Conservation (phyloP, 2,113 vertebrate species). For the Sterna hirundo region DNA sequence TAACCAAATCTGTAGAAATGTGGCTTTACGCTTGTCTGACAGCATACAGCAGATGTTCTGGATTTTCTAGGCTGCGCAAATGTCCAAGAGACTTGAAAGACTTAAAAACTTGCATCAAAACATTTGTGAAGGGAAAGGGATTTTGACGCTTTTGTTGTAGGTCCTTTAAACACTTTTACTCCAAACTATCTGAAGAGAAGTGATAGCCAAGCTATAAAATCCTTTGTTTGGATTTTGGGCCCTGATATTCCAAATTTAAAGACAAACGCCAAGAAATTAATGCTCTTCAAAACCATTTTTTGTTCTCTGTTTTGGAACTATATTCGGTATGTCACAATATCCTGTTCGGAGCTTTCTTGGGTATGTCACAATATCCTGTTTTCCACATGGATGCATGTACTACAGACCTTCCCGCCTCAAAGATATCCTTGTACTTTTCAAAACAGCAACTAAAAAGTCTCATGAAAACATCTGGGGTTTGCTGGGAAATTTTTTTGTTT, state of each 20-base stretch:
- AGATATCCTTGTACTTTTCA: background rate
- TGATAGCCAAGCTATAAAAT: background rate
- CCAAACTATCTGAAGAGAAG: background rate
- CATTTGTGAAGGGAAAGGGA: background rate
- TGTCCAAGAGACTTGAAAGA: background rate
- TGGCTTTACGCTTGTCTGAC: background rate
- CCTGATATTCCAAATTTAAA: background rate
- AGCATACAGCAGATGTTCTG: background rate
- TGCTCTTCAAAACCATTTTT: background rate
- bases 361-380: conserved; percentile 25
- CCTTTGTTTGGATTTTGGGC: background rate
- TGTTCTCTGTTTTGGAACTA: background rate
- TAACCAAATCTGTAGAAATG: background rate
- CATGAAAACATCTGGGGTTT: background rate
- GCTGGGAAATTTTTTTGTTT: background rate
- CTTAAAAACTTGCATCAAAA: background rate
- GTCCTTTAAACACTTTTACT: background rate
- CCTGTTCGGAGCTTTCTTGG: background rate
- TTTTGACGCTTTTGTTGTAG: background rate
- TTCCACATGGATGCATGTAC: background rate
- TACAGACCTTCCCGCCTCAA: background rate
- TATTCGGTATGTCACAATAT: background rate
- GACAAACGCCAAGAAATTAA: background rate
- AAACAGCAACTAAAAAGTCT: background rate
- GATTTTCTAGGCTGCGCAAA: background rate